Evolutionary conservation across 1,140 invertebrate genomes (phyloP).

Genomic region (Cyphomyrmex costatus): DNA sequence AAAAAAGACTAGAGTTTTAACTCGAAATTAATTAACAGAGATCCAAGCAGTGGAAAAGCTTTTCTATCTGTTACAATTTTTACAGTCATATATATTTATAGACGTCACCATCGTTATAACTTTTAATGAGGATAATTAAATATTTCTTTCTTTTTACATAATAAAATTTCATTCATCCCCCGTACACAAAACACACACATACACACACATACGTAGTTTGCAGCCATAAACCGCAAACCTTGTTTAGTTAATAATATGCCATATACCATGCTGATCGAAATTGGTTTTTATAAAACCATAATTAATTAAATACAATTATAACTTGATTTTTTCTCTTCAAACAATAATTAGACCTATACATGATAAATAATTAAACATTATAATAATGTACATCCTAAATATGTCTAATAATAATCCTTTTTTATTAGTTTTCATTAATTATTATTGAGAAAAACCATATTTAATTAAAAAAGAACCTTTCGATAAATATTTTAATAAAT

Average conservation of each 20-base stretch:
- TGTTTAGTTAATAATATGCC: conserved; percentile 17
- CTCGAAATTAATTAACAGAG: conserved; percentile 55
- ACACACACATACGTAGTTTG: too few species aligned
- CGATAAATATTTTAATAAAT: not conserved
- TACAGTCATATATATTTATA: conserved; percentile 20
- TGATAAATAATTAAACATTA: not conserved
- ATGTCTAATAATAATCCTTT: not conserved
- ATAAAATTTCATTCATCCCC: conserved; percentile 31
- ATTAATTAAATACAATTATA: not conserved
- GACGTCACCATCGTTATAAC: conserved; percentile 37
- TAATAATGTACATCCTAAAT: not conserved
- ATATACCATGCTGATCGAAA: not conserved
- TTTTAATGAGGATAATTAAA: conserved; percentile 58
- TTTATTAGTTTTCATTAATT: not conserved
- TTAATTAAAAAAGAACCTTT: too few species aligned
- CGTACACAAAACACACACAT: not conserved
- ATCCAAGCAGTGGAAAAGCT: conserved; percentile 6
- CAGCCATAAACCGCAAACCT: conserved; percentile 26
- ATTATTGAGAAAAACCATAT: not conserved
- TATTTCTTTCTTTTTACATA: conserved; percentile 22
- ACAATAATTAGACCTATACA: not conserved
- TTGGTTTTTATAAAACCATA: not conserved
- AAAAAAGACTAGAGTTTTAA: conserved; percentile 6
- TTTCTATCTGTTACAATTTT: conserved; percentile 33
- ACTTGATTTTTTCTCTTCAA: not conserved